Base-by-base conservation (phyloP, 2,888 invertebrate genomes). In the Stomorhina lunata region DNA sequence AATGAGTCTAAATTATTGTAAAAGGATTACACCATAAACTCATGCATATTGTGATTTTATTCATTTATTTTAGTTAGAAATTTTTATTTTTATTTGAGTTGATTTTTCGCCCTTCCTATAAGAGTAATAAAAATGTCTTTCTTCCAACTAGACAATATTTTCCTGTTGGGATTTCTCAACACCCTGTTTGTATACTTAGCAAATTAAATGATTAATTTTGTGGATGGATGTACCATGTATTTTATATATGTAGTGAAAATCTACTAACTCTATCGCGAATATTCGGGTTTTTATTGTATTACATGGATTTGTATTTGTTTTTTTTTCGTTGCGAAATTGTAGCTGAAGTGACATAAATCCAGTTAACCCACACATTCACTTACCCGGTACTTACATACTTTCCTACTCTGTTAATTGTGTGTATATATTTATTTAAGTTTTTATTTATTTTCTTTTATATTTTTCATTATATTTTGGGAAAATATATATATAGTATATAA, bases 351-450 rank as follows among this genome's bases (percentile, higher is more conserved):
- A 80, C 76, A 80, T 80, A 83, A 84, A 84, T 84, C 83, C 84
- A 83, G 84, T 84, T 84, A 84, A 84, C 84, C 84, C 83, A 84
- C 84, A 84, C 84, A 78, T 53, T 83, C 59, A 61, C 50, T 73
- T 73, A 72, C 25, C 1, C 17, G 55, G n/a, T n/a, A n/a, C n/a
- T n/a, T n/a, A n/a, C n/a, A n/a, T 61, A 61, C 65, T 61, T 73
- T 59, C 50, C 66, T 73, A 72, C 48, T 50, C 32, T 32, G 17
- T 59, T 66, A 59, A 66, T 57, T 80, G 79, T 61, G 20, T 20
- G 57, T 59, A 43, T 53, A 65, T 71, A 43, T 65, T 76, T 68
- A 29, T 50, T 75, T 65, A 32, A 40, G n/a, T 12, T 29, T 75
- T 73, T 27, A 17, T 27, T 59, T 59, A 25, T 25, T 53, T 73